A percentile compares a stretch with the other conserved stretches of the same genome.
Conservation (phyloP, 2,113 vertebrate species). For the Lipotes vexillifer region DNA sequence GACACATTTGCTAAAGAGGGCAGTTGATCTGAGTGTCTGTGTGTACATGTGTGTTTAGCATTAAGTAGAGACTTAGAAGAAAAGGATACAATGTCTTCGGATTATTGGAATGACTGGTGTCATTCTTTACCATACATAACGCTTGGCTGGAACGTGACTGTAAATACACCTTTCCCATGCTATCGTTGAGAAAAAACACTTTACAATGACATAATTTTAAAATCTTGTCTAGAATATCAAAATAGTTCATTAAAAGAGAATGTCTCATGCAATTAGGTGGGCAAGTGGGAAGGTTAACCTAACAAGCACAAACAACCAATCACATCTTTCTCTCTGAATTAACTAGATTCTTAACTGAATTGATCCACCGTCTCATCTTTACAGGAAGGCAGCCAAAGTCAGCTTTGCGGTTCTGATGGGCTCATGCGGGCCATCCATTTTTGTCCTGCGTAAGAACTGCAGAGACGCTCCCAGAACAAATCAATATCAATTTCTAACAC, state of each 20-base stretch:
- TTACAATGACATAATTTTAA: not conserved
- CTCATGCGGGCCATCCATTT: not conserved
- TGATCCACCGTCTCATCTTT: not conserved
- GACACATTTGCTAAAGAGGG: not conserved
- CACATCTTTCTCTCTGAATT: not conserved
- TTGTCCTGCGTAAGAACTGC: not conserved
- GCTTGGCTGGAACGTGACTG: not conserved
- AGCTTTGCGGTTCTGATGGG: not conserved
- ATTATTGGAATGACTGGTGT: not conserved
- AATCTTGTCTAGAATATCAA: not conserved
- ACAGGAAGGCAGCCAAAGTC: not conserved
- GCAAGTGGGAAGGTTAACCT: not conserved
- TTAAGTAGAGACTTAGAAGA: not conserved
- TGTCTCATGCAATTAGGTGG: not conserved
- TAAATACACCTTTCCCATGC: not conserved
- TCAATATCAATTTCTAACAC: slow-evolving; percentile 11
- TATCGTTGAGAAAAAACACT: not conserved
- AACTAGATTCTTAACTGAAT: not conserved
- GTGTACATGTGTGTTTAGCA: not conserved
- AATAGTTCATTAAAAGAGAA: not conserved
- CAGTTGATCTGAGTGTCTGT: not conserved
- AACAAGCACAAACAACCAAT: not conserved
- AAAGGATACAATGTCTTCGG: not conserved
- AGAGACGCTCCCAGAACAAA: not conserved
- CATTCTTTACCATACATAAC: not conserved